These are phyloP conservation scores for Erinaceus europaeus DNA, from an alignment of 2,113 vertebrate species.

Conservation along the genomic window DNA sequence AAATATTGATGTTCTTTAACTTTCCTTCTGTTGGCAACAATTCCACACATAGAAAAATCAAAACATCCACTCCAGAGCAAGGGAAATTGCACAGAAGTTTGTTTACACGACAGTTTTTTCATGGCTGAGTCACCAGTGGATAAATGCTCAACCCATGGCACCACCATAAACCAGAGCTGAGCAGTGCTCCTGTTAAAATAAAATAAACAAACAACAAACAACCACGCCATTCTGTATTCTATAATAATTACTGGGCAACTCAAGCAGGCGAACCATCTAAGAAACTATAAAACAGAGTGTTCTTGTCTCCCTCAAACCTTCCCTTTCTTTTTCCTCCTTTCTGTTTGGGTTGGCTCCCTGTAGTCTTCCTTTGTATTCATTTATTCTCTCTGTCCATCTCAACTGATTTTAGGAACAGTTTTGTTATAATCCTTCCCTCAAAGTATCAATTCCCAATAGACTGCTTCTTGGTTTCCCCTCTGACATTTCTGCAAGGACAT, in stretches of 20 bases:
- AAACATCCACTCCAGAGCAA: not conserved
- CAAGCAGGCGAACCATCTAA: not conserved
- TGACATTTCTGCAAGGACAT: not conserved
- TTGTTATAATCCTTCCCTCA: not conserved
- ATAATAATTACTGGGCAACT: not conserved
- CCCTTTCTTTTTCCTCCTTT: not conserved
- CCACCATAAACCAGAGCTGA: too few relatives aligned
- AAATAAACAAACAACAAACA: too few relatives aligned
- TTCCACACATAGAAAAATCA: not conserved
- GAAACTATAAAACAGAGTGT: not conserved
- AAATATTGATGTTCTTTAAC: conserved; percentile 18
- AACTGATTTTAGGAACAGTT: not conserved
- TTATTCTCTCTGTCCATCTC: not conserved
- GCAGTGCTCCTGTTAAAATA: too few relatives aligned
- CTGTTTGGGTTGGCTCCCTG: not conserved
- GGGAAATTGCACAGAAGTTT: too few relatives aligned
- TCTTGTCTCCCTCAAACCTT: not conserved
- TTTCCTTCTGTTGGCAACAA: not conserved
- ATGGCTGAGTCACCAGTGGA: too few relatives aligned
- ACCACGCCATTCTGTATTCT: too few relatives aligned
- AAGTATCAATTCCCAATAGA: not conserved
- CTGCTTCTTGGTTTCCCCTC: not conserved
- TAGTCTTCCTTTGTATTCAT: not conserved
- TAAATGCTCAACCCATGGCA: too few relatives aligned
- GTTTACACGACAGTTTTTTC: not conserved